Evolutionary conservation across 1,140 invertebrate genomes (phyloP).

Genomic region (Whitmania pigra): DNA sequence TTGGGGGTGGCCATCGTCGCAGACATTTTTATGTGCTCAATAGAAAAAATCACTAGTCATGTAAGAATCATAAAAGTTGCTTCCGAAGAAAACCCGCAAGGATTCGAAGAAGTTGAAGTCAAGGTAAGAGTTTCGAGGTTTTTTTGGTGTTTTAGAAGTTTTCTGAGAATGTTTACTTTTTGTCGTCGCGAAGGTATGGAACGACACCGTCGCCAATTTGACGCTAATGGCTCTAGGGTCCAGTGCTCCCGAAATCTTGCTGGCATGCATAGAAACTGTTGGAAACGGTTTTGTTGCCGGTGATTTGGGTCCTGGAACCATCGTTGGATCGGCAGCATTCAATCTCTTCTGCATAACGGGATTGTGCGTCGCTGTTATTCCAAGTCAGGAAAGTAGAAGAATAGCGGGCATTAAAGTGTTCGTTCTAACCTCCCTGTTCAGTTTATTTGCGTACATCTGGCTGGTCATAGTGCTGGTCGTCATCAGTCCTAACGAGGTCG

Average conservation of each 20-base stretch:
- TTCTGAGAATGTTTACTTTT: background rate
- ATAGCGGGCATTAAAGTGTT: constrained; percentile 51
- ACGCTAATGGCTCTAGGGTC: constrained; percentile 57
- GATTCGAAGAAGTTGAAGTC: constrained; percentile 33
- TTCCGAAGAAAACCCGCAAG: constrained; percentile 28
- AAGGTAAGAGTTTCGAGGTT: constrained; percentile 24
- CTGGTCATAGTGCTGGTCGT: constrained; percentile 48
- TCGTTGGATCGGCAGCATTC: constrained; percentile 57
- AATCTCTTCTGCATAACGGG: constrained; percentile 52
- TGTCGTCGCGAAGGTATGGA: constrained; percentile 44
- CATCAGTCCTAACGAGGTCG: constrained; percentile 45
- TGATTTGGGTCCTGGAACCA: constrained; percentile 52
- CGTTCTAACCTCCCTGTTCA: constrained; percentile 48
- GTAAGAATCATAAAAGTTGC: constrained; percentile 46
- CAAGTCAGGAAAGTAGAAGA: constrained; percentile 43
- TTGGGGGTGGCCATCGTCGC: constrained; percentile 51
- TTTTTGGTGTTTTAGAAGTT: background rate
- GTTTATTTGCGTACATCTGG: constrained; percentile 56
- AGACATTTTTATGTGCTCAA: constrained; percentile 53
- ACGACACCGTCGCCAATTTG: constrained; percentile 57
- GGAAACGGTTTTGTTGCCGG: constrained; percentile 47
- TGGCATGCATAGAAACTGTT: constrained; percentile 53
- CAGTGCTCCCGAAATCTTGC: constrained; percentile 54
- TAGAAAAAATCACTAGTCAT: constrained; percentile 55
- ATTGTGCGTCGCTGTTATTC: constrained; percentile 49